These are phyloP conservation scores for Spicauda simplicius DNA, from an alignment of 2,888 invertebrate species.

Conservation along the genomic window DNA sequence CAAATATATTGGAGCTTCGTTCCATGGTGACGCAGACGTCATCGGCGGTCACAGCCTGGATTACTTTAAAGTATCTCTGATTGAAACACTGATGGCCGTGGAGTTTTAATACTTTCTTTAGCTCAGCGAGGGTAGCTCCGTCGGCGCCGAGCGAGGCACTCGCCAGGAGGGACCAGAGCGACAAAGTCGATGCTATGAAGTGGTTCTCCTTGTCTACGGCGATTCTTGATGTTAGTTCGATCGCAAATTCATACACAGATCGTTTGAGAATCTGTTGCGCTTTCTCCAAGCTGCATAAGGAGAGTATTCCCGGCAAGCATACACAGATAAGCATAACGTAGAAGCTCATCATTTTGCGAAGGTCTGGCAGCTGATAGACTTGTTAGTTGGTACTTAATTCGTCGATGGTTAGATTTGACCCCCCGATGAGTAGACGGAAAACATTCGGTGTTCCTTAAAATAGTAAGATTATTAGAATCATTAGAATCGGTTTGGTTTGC, in stretches of 20 bases:
- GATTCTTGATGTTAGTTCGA: conserved; percentile 47
- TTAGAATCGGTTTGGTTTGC: too few relatives aligned
- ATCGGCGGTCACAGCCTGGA: conserved; percentile 48
- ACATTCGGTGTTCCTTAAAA: not conserved
- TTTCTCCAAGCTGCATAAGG: conserved; percentile 46
- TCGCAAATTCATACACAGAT: conserved; percentile 51
- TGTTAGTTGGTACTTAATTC: not conserved
- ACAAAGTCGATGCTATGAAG: conserved; percentile 66
- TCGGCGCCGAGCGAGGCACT: conserved; percentile 63
- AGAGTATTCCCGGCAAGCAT: conserved; percentile 44
- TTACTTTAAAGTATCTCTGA: conserved; percentile 59
- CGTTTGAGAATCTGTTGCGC: conserved; percentile 46
- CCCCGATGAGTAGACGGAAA: conserved; percentile 19
- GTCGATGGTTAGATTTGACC: conserved; percentile 19
- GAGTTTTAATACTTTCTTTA: conserved; percentile 56
- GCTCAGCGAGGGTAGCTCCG: conserved; percentile 57
- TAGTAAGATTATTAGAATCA: not conserved
- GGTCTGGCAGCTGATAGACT: conserved; percentile 30
- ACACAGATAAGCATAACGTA: conserved; percentile 41
- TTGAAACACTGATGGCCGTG: conserved; percentile 65
- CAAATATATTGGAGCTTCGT: conserved; percentile 60
- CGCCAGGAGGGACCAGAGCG: conserved; percentile 67
- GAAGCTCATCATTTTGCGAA: conserved; percentile 45
- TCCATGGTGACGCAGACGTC: conserved; percentile 53
- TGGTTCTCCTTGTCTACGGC: conserved; percentile 66